Evolutionary conservation across 2,888 invertebrate genomes (phyloP).

Genomic region (Platycheirus albimanus): DNA sequence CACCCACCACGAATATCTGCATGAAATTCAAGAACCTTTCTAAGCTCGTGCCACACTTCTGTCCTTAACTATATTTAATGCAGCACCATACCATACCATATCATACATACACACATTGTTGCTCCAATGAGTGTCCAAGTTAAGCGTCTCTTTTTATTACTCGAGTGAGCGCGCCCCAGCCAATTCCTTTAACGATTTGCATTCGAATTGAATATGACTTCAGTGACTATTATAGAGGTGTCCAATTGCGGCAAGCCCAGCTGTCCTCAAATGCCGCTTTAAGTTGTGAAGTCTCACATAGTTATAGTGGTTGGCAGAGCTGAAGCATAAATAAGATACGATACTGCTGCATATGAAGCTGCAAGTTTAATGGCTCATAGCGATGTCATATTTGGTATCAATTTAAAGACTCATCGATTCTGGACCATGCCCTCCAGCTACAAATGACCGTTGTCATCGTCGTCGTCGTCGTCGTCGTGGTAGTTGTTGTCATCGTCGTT

Average conservation of each 20-base stretch:
- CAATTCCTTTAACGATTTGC: constrained; percentile 53
- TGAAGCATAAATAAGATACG: constrained; percentile 63
- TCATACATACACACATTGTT: constrained; percentile 40
- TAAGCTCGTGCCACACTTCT: constrained; percentile 52
- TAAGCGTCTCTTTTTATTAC: constrained; percentile 36
- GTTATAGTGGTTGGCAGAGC: constrained; percentile 33
- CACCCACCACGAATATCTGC: neutral
- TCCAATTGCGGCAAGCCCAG: constrained; percentile 64
- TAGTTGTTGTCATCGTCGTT: neutral
- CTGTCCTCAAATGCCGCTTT: constrained; percentile 50
- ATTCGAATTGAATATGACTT: constrained; percentile 61
- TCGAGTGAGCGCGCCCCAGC: constrained; percentile 42
- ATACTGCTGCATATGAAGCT: constrained; percentile 46
- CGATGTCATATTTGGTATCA: constrained; percentile 72
- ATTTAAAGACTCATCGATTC: constrained; percentile 72
- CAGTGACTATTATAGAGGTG: constrained; percentile 58
- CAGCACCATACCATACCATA: neutral
- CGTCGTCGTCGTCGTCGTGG: neutral
- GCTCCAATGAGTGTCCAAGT: constrained; percentile 13
- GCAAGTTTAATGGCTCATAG: constrained; percentile 67
- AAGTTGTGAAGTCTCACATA: constrained; percentile 18
- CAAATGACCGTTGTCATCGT: constrained; percentile 3
- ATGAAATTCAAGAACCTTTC: neutral
- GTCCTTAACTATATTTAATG: neutral
- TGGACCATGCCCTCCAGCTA: constrained; percentile 56